Conservation (phyloP, 2,113 vertebrate species). For the Vidua chalybeata region DNA sequence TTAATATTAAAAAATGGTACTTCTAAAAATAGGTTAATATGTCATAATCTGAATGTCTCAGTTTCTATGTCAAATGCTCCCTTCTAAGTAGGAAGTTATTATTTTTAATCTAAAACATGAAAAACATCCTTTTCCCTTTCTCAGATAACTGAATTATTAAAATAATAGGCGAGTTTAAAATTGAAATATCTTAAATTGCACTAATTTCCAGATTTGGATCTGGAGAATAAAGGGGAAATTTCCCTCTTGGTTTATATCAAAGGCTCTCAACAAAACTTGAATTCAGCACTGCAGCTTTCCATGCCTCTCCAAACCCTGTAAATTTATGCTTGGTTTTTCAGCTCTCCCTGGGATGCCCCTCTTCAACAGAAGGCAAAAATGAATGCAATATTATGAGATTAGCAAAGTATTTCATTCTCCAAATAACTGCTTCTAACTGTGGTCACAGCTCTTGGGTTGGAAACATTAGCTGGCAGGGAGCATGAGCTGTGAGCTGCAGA, state of each 20-base stretch:
- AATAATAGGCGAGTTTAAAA: background rate
- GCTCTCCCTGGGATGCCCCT: background rate
- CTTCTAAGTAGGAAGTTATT: background rate
- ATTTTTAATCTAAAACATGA: background rate
- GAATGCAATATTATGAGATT: background rate
- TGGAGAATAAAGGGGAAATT: background rate
- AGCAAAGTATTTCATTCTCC: background rate
- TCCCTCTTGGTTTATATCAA: background rate
- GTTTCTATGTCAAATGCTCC: background rate
- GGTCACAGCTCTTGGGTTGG: background rate
- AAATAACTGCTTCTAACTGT: background rate
- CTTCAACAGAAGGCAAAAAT: background rate
- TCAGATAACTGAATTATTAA: background rate
- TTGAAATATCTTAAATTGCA: background rate
- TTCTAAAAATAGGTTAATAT: background rate
- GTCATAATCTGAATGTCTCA: background rate
- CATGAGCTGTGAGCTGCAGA: background rate
- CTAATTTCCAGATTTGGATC: background rate
- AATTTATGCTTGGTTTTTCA: background rate
- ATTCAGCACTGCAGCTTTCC: background rate
- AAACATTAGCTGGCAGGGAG: background rate
- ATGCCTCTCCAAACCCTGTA: background rate
- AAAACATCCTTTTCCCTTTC: background rate
- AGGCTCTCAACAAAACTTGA: background rate
- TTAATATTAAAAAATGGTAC: background rate